A percentile compares a stretch with the other conserved stretches of the same genome.
Evolutionary conservation across 2,113 vertebrate genomes (phyloP).

Genomic region (Pangasianodon gigas): DNA sequence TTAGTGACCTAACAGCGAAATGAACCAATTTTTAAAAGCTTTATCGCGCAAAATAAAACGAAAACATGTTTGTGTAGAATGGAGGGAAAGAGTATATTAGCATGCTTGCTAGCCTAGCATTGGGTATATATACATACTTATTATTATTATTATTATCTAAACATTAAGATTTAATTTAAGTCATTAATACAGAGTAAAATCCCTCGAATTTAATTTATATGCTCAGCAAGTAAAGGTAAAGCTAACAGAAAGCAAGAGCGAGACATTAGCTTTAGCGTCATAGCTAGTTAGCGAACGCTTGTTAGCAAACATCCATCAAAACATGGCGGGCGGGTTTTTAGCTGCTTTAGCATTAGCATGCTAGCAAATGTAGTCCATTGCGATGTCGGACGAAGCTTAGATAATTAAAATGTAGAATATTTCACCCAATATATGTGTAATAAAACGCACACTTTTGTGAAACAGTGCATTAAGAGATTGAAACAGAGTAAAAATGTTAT

Average conservation of each 20-base stretch:
- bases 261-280: conserved; percentile 38
- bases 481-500: not conserved
- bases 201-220: not conserved
- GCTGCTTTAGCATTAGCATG: conserved; percentile 27
- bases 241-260: not conserved
- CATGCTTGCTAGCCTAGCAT: not conserved
- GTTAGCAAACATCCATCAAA: conserved; percentile 44
- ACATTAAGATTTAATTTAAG: not conserved
- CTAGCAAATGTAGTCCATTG: conserved; percentile 34
- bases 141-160: not conserved
- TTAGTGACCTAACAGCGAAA: not conserved
- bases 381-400: not conserved
- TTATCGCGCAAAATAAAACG: not conserved
- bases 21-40: not conserved
- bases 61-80: not conserved
- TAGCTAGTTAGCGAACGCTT: conserved; percentile 26
- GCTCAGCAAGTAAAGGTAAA: not conserved
- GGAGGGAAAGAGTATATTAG: conserved; percentile 16
- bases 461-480: not conserved
- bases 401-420: not conserved
- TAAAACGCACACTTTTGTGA: not conserved
- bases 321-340: conserved; percentile 35
- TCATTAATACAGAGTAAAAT: too few relatives aligned
- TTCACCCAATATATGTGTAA: too few relatives aligned
- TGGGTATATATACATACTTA: not conserved